Conservation (phyloP, 2,113 vertebrate species). For the Pluvialis apricaria region DNA sequence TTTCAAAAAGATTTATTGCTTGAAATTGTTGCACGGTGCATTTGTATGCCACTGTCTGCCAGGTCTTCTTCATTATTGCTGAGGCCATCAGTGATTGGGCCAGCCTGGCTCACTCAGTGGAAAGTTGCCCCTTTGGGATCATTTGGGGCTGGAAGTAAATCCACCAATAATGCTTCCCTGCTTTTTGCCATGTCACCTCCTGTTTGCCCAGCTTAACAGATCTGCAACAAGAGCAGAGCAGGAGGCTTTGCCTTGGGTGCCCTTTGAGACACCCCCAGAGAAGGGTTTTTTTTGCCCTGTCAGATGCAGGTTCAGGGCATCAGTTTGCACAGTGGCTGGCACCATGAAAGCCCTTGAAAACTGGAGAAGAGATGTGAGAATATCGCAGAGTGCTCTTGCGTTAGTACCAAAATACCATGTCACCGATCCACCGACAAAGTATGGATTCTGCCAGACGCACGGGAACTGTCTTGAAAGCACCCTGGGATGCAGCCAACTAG, state of each 20-base stretch:
- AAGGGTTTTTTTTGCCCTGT: neutral
- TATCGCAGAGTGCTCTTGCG: neutral
- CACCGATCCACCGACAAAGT: neutral
- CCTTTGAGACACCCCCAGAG: neutral
- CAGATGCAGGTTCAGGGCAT: neutral
- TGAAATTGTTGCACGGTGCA: neutral
- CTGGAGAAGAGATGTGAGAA: neutral
- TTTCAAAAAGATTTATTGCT: neutral
- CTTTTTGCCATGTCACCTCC: neutral
- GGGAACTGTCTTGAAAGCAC: neutral
- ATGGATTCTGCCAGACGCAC: rapidly evolving
- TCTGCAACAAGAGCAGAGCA: neutral
- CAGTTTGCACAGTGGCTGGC: neutral
- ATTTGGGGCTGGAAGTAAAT: neutral
- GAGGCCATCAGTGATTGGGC: neutral
- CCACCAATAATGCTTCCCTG: neutral
- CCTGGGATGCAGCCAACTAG: neutral
- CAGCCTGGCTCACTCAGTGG: neutral
- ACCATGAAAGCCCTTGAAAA: neutral
- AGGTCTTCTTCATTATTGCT: neutral
- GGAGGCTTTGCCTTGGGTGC: neutral
- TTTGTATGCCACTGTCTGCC: neutral
- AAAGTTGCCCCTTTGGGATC: neutral
- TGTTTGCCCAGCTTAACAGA: neutral
- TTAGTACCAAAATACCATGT: neutral